Evolutionary conservation across 2,797 vertebrate genomes (phyloP).

Genomic region (Hypotaenidia philippensis): DNA sequence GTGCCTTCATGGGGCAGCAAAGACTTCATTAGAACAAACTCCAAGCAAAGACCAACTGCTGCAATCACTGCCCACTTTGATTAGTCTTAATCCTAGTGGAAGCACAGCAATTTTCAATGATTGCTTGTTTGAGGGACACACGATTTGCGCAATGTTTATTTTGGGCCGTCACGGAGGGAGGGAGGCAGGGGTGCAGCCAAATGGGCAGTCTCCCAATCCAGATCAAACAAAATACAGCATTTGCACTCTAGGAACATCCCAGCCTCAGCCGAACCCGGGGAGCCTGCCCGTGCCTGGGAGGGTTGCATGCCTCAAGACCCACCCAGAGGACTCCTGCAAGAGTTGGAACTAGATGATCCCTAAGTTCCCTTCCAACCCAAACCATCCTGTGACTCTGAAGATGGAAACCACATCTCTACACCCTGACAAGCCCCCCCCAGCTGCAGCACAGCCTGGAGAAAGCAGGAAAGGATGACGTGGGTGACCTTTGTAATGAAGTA

Average conservation of each 20-base stretch:
- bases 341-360: too few species aligned
- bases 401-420: background rate
- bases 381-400: background rate
- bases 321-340: background rate
- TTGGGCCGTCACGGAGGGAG: background rate
- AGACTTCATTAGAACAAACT: conserved; percentile 33
- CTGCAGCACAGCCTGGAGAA: background rate
- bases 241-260: conserved; percentile 53
- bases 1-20: background rate
- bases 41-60: background rate
- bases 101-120: conserved; percentile 33
- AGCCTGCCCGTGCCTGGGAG: fast-evolving
- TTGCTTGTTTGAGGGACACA: conserved; percentile 37
- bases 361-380: too few species aligned
- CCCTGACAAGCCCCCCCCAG: background rate
- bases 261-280: background rate
- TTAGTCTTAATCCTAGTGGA: conserved; percentile 53
- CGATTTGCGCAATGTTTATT: conserved; percentile 55
- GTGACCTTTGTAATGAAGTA: fast-evolving
- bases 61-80: conserved; percentile 46
- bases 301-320: fast-evolving
- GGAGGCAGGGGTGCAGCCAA: background rate
- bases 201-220: background rate
- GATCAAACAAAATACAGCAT: background rate
- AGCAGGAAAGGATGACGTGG: background rate